Percentiles rank a stretch among this genome's conserved stretches.
These are phyloP conservation scores for Chelonia mydas DNA, from an alignment of 2,797 vertebrate species.

Conservation along the genomic window DNA sequence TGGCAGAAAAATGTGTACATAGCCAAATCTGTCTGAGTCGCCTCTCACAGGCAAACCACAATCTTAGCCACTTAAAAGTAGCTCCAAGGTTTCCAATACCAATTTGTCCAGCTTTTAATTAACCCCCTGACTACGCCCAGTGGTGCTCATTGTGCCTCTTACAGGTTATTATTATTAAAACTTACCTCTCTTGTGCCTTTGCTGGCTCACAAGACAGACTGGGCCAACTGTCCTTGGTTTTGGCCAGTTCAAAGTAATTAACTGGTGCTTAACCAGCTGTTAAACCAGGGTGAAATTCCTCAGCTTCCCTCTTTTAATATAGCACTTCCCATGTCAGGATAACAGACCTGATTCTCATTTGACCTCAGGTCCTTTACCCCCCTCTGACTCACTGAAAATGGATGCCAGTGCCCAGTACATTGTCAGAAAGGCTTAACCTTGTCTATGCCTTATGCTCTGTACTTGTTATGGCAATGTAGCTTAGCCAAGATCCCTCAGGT, in stretches of 20 bases:
- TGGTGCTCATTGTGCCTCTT: not conserved
- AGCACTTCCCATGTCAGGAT: rapidly evolving
- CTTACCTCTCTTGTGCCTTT: not conserved
- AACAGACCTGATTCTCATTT: not conserved
- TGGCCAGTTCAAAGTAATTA: not conserved
- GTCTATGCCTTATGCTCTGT: not conserved
- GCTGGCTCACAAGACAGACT: not conserved
- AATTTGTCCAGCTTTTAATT: not conserved
- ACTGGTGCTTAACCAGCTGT: not conserved
- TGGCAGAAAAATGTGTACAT: not conserved
- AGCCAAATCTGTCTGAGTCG: not conserved
- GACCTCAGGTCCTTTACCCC: not conserved
- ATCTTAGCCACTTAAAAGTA: not conserved
- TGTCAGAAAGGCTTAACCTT: not conserved
- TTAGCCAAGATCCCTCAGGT: not conserved
- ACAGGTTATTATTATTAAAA: not conserved
- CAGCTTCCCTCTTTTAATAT: not conserved
- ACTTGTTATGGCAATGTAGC: not conserved
- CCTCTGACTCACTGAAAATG: no score
- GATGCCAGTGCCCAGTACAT: not conserved
- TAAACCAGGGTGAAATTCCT: rapidly evolving
- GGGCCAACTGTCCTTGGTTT: not conserved
- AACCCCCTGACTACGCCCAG: not conserved
- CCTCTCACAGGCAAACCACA: not conserved
- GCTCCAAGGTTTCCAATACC: not conserved